A percentile compares a stretch with the other conserved stretches of the same genome.
Evolutionary conservation across 2,888 invertebrate genomes (phyloP).

Genomic region (Anticlea derivata): DNA sequence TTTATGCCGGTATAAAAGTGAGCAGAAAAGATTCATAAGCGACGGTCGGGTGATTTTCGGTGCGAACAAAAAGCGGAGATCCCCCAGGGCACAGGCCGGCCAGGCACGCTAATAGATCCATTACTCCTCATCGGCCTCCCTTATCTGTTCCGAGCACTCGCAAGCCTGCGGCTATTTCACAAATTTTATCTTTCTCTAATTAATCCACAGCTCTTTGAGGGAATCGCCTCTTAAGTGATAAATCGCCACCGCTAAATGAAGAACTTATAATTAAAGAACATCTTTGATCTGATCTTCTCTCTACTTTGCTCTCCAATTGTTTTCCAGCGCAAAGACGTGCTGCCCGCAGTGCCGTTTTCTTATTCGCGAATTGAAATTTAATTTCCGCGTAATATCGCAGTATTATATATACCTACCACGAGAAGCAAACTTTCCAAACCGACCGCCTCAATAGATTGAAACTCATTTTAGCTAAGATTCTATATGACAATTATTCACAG

Average conservation of each 20-base stretch:
- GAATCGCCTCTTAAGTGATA: constrained; percentile 74
- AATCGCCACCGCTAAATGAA: constrained; percentile 66
- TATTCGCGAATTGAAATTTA: constrained; percentile 39
- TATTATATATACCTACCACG: not conserved
- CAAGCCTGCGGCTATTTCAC: constrained; percentile 68
- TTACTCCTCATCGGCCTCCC: constrained; percentile 67
- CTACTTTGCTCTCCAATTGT: constrained; percentile 57
- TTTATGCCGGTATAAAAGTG: constrained; percentile 50
- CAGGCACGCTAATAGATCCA: constrained; percentile 67
- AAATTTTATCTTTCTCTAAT: constrained; percentile 79
- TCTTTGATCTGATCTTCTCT: constrained; percentile 70
- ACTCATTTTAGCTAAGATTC: not conserved
- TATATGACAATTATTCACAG: no score
- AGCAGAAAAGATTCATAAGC: constrained; percentile 55
- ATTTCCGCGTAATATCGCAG: constrained; percentile 30
- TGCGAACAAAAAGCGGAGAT: constrained; percentile 52
- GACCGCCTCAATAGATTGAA: not conserved
- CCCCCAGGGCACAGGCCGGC: constrained; percentile 45
- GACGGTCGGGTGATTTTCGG: constrained; percentile 59
- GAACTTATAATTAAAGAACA: constrained; percentile 71
- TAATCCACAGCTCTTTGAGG: constrained; percentile 74
- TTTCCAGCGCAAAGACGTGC: constrained; percentile 38
- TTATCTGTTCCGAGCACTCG: constrained; percentile 73
- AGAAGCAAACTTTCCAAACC: not conserved
- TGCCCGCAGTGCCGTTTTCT: constrained; percentile 34